A percentile compares a stretch with the other conserved stretches of the same genome.
These are phyloP conservation scores for Madoqua kirkii DNA, from an alignment of 2,113 vertebrate genomes.

Conservation along the genomic window DNA sequence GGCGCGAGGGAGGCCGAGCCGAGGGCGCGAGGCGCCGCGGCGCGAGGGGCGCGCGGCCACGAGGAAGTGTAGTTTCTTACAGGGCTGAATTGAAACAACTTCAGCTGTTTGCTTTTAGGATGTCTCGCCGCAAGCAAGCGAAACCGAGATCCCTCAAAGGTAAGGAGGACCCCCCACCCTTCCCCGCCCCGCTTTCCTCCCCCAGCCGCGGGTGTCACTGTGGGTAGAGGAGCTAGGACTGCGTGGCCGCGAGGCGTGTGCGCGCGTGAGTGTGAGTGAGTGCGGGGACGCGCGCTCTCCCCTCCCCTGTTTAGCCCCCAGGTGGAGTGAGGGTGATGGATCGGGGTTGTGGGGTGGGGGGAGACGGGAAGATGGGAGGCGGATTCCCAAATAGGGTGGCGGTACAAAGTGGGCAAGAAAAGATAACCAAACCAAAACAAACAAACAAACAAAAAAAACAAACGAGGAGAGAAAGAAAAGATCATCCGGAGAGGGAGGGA, in stretches of 20 bases:
- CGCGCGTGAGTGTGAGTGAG: constrained; percentile 68
- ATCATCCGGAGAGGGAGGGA: background rate
- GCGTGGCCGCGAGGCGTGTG: constrained; percentile 63
- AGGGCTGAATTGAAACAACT: constrained; percentile 94
- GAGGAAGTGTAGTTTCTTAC: constrained; percentile 84
- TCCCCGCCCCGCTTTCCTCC: constrained; percentile 12
- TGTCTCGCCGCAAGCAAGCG: constrained; percentile 99
- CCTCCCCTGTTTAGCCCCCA: constrained; percentile 54
- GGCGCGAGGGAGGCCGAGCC: constrained; percentile 74
- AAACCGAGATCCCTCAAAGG: constrained; percentile 99
- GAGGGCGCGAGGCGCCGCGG: constrained; percentile 72
- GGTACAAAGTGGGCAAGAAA: constrained; percentile 34
- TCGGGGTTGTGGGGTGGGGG: background rate
- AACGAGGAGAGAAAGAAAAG: background rate
- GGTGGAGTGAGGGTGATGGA: constrained; percentile 53
- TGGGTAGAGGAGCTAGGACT: constrained; percentile 67
- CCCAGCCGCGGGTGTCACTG: constrained; percentile 62
- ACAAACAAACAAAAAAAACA: background rate
- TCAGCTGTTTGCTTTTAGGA: constrained; percentile 97
- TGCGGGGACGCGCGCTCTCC: constrained; percentile 68
- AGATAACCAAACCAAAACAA: background rate
- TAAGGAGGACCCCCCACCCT: constrained; percentile 83
- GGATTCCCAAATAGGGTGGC: constrained; percentile 49
- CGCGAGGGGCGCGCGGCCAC: constrained; percentile 77
- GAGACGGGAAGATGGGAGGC: constrained; percentile 13